phyloP scores from a whole-genome alignment of 2,113 vertebrate genomes.

The Alligator sinensis region DNA sequence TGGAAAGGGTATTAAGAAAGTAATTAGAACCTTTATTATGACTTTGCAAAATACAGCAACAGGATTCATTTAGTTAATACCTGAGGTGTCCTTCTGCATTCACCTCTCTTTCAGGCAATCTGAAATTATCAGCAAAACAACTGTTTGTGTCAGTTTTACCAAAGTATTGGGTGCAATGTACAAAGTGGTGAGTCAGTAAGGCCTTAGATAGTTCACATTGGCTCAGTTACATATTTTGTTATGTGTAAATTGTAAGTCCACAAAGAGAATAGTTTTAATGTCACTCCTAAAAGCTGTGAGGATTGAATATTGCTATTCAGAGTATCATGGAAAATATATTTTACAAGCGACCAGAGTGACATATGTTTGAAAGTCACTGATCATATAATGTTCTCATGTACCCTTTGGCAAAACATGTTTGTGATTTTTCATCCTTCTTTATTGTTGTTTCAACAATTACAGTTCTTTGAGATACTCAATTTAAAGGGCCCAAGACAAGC shows the following conservation, averaged over 20 bases:
- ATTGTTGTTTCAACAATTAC: not conserved
- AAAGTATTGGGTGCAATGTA: not conserved
- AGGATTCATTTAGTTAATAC: conserved; percentile 76
- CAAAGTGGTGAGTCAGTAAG: not conserved
- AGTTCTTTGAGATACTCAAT: not conserved
- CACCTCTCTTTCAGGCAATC: conserved; percentile 84
- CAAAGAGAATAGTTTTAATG: not conserved
- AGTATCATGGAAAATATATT: not conserved
- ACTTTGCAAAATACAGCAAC: not conserved
- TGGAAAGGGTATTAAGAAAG: not conserved
- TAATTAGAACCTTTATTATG: conserved; percentile 14
- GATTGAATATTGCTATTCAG: not conserved
- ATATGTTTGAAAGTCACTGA: not conserved
- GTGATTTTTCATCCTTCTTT: not conserved
- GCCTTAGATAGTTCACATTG: not conserved
- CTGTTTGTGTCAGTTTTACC: conserved; percentile 11
- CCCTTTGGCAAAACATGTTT: not conserved
- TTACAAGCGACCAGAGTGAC: not conserved
- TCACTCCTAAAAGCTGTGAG: not conserved
- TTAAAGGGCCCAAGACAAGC: not conserved
- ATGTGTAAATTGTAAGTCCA: not conserved
- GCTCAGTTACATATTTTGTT: not conserved
- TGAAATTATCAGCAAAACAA: conserved; percentile 79
- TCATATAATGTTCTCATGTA: not conserved
- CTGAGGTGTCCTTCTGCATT: conserved; percentile 82